Conservation (phyloP, 2,888 invertebrate genomes). For the Dicyrtoma fusca region DNA sequence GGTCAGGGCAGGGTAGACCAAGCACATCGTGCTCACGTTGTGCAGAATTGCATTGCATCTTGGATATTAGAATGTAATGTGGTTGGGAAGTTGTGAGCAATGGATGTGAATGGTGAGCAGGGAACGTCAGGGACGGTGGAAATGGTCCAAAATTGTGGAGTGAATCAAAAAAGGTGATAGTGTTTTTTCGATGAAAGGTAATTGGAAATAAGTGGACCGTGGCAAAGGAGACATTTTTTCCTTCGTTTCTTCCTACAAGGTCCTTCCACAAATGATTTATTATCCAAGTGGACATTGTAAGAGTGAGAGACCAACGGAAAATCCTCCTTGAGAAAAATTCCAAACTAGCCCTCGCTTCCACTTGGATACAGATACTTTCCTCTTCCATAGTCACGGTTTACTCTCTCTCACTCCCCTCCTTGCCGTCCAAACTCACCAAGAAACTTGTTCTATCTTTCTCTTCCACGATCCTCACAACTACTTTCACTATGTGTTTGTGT, state of each 20-base stretch:
- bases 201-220: slow-evolving; percentile 54
- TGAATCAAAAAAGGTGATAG: slow-evolving; percentile 41
- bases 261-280: slow-evolving; percentile 52
- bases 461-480: not conserved
- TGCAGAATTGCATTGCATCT: not conserved
- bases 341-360: slow-evolving; percentile 29
- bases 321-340: slow-evolving; percentile 42
- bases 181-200: slow-evolving; percentile 50
- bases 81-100: not conserved
- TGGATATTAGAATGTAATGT: slow-evolving; percentile 6
- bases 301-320: slow-evolving; percentile 28
- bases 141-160: slow-evolving; percentile 41
- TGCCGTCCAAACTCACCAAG: not conserved
- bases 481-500: too few relatives aligned
- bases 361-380: slow-evolving; percentile 28
- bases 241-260: slow-evolving; percentile 34
- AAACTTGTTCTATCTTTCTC: slow-evolving; percentile 4
- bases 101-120: not conserved
- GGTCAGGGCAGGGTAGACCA: not conserved
- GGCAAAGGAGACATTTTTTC: slow-evolving; percentile 46
- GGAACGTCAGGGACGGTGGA: slow-evolving; percentile 30
- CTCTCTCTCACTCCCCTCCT: not conserved
- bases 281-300: slow-evolving; percentile 44
- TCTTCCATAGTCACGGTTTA: not conserved
- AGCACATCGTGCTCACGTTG: not conserved